A percentile compares a stretch with the other conserved stretches of the same genome.
Conservation (phyloP, 2,797 vertebrate species). For the Microctenopoma lineatum region DNA sequence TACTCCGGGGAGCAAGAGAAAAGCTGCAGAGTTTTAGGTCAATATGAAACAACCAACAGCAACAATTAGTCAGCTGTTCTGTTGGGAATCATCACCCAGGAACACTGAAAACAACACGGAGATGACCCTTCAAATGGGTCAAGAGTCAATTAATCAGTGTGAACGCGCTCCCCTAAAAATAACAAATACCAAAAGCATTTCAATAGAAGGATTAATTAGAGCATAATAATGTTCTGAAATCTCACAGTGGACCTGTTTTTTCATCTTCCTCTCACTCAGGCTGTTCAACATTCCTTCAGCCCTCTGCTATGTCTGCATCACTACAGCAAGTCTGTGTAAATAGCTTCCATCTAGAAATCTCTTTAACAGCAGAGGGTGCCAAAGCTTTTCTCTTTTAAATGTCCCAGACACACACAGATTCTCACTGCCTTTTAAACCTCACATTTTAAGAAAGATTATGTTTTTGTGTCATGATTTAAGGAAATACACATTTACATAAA, state of each 20-base stretch:
- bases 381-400: slow-evolving; percentile 85
- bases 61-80: slow-evolving; percentile 60
- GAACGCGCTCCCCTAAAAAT: neutral
- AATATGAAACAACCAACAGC: slow-evolving; percentile 59
- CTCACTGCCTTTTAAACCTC: slow-evolving; percentile 55
- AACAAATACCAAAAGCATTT: slow-evolving; percentile 13
- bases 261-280: slow-evolving; percentile 29
- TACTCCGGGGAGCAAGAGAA: slow-evolving; percentile 64
- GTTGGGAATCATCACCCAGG: slow-evolving; percentile 48
- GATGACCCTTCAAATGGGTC: slow-evolving; percentile 21
- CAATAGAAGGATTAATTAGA: slow-evolving; percentile 20
- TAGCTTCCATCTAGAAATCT: slow-evolving; percentile 73
- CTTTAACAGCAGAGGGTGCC: slow-evolving; percentile 89
- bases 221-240: slow-evolving; percentile 24
- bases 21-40: slow-evolving; percentile 67
- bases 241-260: slow-evolving; percentile 27
- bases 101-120: slow-evolving; percentile 24
- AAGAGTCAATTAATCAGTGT: slow-evolving; percentile 20
- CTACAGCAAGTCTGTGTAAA: slow-evolving; percentile 65
- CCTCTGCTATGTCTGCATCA: slow-evolving; percentile 57
- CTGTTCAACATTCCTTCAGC: slow-evolving; percentile 42
- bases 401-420: slow-evolving; percentile 53
- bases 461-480: slow-evolving; percentile 47
- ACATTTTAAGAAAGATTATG: slow-evolving; percentile 43
- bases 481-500: no score